Evolutionary conservation across 2,888 invertebrate genomes (phyloP).

Genomic region (Julus scanicus): DNA sequence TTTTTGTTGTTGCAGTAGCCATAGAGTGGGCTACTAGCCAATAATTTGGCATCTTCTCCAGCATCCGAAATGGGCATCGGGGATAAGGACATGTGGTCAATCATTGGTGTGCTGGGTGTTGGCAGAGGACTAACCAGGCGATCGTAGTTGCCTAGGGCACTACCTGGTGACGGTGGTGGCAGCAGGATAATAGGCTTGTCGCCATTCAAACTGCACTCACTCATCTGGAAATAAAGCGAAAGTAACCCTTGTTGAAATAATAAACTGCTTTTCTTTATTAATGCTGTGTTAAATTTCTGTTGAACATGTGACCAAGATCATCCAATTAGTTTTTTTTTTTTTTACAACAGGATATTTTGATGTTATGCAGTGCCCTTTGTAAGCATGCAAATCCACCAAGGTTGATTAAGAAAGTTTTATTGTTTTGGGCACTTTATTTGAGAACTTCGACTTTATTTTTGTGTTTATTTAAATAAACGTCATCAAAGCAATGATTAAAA

Average conservation of each 20-base stretch:
- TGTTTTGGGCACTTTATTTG: too few species aligned
- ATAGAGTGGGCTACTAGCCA: neutral
- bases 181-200: conserved; percentile 24
- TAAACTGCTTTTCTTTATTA: too few species aligned
- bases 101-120: conserved; percentile 33
- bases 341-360: neutral
- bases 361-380: too few species aligned
- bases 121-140: conserved; percentile 23
- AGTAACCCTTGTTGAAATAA: neutral
- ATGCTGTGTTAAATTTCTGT: too few species aligned
- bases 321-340: neutral
- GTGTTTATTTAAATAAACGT: too few species aligned
- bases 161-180: conserved; percentile 40
- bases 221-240: neutral
- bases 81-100: conserved; percentile 15
- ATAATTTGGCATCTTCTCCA: conserved; percentile 34
- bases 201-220: conserved; percentile 18
- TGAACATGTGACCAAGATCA: too few species aligned
- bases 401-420: too few species aligned
- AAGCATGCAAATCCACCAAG: too few species aligned
- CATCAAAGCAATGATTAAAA: too few species aligned
- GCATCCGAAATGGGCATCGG: conserved; percentile 24
- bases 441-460: too few species aligned
- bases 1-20: neutral
- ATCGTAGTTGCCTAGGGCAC: neutral